Evolutionary conservation across 2,888 invertebrate genomes (phyloP), one percentile per base, ranked within the genome.

Genomic region (Drosophila hamatofila): DNA sequence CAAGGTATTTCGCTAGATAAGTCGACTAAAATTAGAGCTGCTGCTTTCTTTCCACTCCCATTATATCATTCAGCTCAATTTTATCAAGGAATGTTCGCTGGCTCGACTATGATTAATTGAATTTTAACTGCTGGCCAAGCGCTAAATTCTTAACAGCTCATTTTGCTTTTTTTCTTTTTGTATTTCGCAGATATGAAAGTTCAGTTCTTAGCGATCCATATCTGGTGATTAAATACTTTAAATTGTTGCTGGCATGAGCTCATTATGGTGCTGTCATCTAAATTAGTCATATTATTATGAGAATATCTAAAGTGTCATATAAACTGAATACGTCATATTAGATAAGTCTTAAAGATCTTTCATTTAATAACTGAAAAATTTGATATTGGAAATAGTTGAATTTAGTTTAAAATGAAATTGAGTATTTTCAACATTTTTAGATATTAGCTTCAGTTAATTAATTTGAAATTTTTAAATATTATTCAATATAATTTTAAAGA

Each of bases 61-160:
- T 80, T 72, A 78, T 78, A 79, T 70, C 79, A 81, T 62, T n/a
- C n/a, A 61, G 42, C 41, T 56, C 8, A 48, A 54, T 63, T 57
- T 79, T 81, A 81, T 85, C 82, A 73, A 33, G 37, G 65, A 67
- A 71, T 71, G 59, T 37, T 37, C 49, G 49, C 49, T 33, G 54
- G 62, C 76, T 81, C 59, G 56, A 73, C 66, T 79, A 71, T 81
- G 85, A 81, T 84, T 81, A 82, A 84, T 81, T 71, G 66, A 51
- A 66, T 46, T 62, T 58, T 69, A 75, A 70, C 49, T 56, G 30
- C 33, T 56, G 21, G 42, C 33, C 44, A 8, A 44, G 8, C 42
- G 57, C 46, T 44, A 46, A 65, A 66, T 51, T 55, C 46, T 21
- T 14, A 37, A 42, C 27, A 61, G 55, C 62, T 54, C 37, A 33